These are phyloP conservation scores for Eretmocerus hayati DNA, from an alignment of 2,888 invertebrate genomes.

Conservation along the genomic window DNA sequence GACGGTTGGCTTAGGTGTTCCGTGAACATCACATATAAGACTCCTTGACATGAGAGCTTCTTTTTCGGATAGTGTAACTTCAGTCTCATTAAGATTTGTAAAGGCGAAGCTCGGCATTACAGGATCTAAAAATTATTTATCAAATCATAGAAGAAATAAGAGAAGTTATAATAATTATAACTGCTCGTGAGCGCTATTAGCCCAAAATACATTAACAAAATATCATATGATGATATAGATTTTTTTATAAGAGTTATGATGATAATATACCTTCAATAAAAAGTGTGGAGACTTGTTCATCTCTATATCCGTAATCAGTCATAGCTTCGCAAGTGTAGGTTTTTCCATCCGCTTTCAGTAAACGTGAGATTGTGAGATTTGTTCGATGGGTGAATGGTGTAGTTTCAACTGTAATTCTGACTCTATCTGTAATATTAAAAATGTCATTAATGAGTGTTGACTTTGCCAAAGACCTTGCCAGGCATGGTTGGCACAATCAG, in stretches of 20 bases:
- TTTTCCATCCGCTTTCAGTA: constrained; percentile 34
- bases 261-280: too few species aligned
- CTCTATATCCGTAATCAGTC: not conserved
- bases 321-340: constrained; percentile 33
- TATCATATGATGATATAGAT: too few species aligned
- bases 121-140: constrained; percentile 14
- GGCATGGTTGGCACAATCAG: too few species aligned
- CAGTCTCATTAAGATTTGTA: constrained; percentile 48
- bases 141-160: not conserved
- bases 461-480: too few species aligned
- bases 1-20: constrained; percentile 52
- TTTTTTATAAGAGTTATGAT: too few species aligned
- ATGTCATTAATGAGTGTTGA: too few species aligned
- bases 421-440: constrained; percentile 27
- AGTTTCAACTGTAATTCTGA: constrained; percentile 12
- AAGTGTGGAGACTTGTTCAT: too few species aligned
- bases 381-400: constrained; percentile 43
- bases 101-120: constrained; percentile 33
- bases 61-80: constrained; percentile 34
- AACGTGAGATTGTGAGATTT: constrained; percentile 37
- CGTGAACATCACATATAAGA: constrained; percentile 31
- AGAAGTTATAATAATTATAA: too few species aligned
- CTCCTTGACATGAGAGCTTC: constrained; percentile 28
- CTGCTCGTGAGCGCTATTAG: too few species aligned
- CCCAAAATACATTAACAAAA: too few species aligned